Evolutionary conservation across 2,113 vertebrate species (phyloP).

Genomic region (Crotalus horridus): DNA sequence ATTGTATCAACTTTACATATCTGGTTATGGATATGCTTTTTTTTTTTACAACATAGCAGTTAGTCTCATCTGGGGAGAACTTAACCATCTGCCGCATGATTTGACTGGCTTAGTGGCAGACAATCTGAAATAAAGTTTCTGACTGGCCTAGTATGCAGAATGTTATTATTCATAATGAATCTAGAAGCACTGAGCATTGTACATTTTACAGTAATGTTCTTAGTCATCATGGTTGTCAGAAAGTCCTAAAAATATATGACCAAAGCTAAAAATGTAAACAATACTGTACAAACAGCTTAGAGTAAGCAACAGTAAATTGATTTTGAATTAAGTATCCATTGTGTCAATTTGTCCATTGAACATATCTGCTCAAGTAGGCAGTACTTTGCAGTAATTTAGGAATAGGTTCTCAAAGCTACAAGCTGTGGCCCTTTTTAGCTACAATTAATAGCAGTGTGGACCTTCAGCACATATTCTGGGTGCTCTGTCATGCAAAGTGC

Average conservation of each 20-base stretch:
- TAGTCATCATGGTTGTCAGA: neutral
- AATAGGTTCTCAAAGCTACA: neutral
- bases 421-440: neutral
- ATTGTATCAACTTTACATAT: neutral
- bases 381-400: neutral
- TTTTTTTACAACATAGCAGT: neutral
- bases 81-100: neutral
- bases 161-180: neutral
- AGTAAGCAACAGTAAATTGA: neutral
- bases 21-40: neutral
- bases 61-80: neutral
- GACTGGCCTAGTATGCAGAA: neutral
- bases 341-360: neutral
- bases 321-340: neutral
- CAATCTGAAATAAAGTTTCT: neutral
- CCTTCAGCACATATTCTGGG: neutral
- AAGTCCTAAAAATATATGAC: neutral
- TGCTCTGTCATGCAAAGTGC: neutral
- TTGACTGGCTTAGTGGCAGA: neutral
- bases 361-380: neutral
- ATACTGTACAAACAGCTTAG: neutral
- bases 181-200: neutral
- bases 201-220: neutral
- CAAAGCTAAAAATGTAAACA: neutral
- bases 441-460: neutral